Conservation (phyloP, 2,797 vertebrate genomes). For the Neoniphon sammara region DNA sequence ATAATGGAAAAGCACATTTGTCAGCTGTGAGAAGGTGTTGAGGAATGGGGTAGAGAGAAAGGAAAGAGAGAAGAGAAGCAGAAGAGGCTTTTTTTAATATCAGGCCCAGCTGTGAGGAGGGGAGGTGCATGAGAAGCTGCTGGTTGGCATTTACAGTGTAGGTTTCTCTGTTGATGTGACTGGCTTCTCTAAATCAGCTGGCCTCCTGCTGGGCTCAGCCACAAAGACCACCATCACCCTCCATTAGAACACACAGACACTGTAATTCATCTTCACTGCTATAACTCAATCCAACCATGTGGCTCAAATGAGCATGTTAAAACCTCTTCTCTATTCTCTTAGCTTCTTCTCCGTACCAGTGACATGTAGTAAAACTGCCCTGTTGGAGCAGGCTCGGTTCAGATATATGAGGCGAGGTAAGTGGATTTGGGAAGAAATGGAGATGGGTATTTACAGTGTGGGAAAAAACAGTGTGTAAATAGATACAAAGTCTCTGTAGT, state of each 20-base stretch:
- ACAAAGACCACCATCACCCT: constrained; percentile 40
- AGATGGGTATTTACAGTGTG: constrained; percentile 23
- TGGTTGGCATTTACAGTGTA: constrained; percentile 21
- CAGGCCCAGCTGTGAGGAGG: constrained; percentile 1
- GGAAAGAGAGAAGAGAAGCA: constrained; percentile 5
- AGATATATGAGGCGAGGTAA: neutral
- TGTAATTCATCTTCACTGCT: constrained; percentile 20
- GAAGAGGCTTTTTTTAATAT: constrained; percentile 14
- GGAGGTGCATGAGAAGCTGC: neutral
- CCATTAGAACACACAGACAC: constrained; percentile 26
- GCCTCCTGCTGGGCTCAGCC: constrained; percentile 28
- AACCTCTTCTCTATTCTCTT: neutral
- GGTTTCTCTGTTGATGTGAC: constrained; percentile 41
- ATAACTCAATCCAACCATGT: neutral
- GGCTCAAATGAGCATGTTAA: neutral
- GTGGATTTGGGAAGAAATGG: constrained; percentile 22
- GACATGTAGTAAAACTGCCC: no score
- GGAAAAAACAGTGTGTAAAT: constrained; percentile 8
- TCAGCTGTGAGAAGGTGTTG: constrained; percentile 4
- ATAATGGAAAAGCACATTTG: constrained; percentile 5
- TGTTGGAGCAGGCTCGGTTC: no score
- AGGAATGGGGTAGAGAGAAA: neutral
- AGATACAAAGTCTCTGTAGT: constrained; percentile 11
- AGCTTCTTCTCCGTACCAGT: neutral
- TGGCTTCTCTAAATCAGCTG: constrained; percentile 35